phyloP scores from a whole-genome alignment of 2,113 vertebrate species.

The Ailurus styani region DNA sequence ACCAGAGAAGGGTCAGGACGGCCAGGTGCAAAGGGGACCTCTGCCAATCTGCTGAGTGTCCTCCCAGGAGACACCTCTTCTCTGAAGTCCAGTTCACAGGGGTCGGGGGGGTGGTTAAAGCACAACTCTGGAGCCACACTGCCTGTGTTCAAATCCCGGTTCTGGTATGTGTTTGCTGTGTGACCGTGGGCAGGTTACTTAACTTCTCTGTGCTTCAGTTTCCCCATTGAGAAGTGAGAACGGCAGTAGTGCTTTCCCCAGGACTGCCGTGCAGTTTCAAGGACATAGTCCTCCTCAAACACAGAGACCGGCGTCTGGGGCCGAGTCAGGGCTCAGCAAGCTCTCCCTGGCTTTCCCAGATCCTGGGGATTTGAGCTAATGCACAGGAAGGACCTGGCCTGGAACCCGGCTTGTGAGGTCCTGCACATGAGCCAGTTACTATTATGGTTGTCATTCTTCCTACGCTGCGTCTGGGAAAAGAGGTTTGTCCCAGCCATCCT shows the following conservation, averaged over 20 bases:
- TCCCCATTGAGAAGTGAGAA: background rate
- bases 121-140: background rate
- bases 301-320: fast-evolving
- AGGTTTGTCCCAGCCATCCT: background rate
- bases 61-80: background rate
- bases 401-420: fast-evolving
- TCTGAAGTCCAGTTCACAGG: background rate
- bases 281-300: fast-evolving
- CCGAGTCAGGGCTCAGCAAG: fast-evolving
- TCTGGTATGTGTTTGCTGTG: background rate
- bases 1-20: fast-evolving
- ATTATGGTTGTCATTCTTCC: fast-evolving
- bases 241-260: background rate
- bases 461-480: background rate
- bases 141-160: background rate
- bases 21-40: background rate
- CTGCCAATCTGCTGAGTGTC: background rate
- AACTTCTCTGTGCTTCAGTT: background rate
- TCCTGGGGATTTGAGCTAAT: background rate
- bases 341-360: fast-evolving
- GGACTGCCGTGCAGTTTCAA: no score
- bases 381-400: background rate
- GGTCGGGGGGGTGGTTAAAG: background rate
- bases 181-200: background rate
- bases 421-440: fast-evolving